Percentiles rank a stretch among this genome's conserved stretches.
These are phyloP conservation scores for Nothobranchius furzeri DNA, from an alignment of 2,113 vertebrate species.

Conservation along the genomic window DNA sequence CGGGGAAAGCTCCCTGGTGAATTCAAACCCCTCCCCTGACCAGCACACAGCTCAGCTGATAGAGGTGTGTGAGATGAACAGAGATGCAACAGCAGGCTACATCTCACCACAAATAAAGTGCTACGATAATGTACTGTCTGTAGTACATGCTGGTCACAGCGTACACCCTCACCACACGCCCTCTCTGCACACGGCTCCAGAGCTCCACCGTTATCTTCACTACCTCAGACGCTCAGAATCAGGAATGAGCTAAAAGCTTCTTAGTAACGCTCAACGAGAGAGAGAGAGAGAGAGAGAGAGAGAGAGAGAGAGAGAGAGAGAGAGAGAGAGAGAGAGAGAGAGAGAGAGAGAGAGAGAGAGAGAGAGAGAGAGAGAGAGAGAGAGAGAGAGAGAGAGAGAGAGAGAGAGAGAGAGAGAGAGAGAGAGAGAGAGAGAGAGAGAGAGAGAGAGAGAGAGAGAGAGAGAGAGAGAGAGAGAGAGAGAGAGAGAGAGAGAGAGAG, in stretches of 20 bases:
- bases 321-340: no score
- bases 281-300: no score
- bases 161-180: conserved; percentile 43
- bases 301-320: no score
- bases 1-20: conserved; percentile 13
- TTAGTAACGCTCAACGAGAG: no score
- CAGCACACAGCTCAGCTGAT: conserved; percentile 1
- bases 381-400: no score
- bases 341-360: no score
- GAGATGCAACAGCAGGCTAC: conserved; percentile 7
- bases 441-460: no score
- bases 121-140: conserved; percentile 48
- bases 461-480: no score
- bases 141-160: conserved; percentile 46
- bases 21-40: background rate
- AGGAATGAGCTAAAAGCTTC: conserved; percentile 37
- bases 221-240: conserved; percentile 55
- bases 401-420: no score
- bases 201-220: conserved; percentile 54
- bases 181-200: conserved; percentile 32
- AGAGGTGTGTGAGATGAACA: conserved; percentile 3
- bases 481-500: no score
- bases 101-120: conserved; percentile 41
- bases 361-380: no score
- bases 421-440: no score